Base-by-base conservation (phyloP, 2,113 vertebrate genomes). In the Rhipidura dahli region DNA sequence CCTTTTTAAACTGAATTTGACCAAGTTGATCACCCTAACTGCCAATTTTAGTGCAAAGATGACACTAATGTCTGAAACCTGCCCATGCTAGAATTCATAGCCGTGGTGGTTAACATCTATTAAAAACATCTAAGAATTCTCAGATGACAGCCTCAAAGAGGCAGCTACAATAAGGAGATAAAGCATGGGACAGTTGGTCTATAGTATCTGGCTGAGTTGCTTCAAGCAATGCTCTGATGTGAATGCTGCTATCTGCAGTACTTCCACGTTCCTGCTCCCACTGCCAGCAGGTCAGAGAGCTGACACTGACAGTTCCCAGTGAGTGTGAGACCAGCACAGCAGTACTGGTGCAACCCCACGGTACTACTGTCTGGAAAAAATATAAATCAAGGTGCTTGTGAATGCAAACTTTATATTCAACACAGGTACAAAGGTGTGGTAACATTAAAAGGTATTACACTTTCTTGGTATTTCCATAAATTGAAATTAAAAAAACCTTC, bases 1-100 rank as follows among this genome's bases (percentile, higher is more conserved):
- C 15, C 72, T 90, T 93, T 91, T 81, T 20, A 89, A 93, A 90
- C 23, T 35, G 49, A 80, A 83, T 89, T 83, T 75, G 77, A 91
- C 77, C 77, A 79, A 68, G 69, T 5, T 87, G 65, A 95, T 95
- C 83, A 87, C 40, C 37, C 4, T 89, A 94, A 95, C 45, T 84
- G 90, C 80, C 83, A 93, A 95, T 96, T 93, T 88, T 71, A 77
- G 68, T 39, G 76, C 56, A 53, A 93, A 92, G 83, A 93, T 73
- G 89, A 88, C 76, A 87, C 15, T 75, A 84, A 89, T 45, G n/a
- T 53, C 83, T 68, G 53, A 86, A 90, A 86, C 51, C 63, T 71
- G 90, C 47, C 60, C 5, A 1, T 72, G 37, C 60, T 64, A 78
- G 31, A 89, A 94, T 63, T 93, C 64, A 73, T 44, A 78, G 72